These are phyloP conservation scores for Drosophila falleni DNA, from an alignment of 2,888 invertebrate genomes.

Conservation along the genomic window DNA sequence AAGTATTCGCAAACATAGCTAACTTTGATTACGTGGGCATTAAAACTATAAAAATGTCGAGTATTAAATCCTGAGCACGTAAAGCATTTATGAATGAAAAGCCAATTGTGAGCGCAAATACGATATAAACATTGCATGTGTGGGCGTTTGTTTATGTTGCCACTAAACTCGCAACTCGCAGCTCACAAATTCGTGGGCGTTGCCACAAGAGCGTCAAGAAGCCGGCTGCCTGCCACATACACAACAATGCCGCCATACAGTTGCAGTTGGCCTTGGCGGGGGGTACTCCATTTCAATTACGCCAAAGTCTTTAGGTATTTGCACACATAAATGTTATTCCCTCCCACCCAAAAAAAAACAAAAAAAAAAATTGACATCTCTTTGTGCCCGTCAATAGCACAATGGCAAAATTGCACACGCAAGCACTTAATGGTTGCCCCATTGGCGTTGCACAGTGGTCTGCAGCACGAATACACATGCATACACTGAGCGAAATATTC, in stretches of 20 bases:
- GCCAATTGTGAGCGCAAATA: slow-evolving; percentile 28
- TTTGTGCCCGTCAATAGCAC: slow-evolving; percentile 7
- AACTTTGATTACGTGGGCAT: not conserved
- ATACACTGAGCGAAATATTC: not conserved
- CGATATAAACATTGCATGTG: slow-evolving; percentile 23
- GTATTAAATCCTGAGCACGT: slow-evolving; percentile 28
- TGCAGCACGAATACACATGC: slow-evolving; percentile 1
- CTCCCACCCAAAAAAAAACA: not conserved
- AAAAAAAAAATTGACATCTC: slow-evolving; percentile 10
- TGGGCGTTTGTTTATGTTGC: slow-evolving; percentile 78
- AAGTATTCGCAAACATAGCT: not conserved
- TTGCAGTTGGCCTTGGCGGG: slow-evolving; percentile 8
- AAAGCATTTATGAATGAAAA: slow-evolving; percentile 56
- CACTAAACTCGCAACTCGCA: not conserved
- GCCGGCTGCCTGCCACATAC: not conserved
- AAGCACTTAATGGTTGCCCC: slow-evolving; percentile 11
- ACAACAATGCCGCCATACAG: slow-evolving; percentile 7
- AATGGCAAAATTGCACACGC: slow-evolving; percentile 1
- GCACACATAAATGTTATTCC: not conserved
- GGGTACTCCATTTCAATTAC: slow-evolving; percentile 10
- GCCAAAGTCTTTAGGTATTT: slow-evolving; percentile 7
- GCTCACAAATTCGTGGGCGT: slow-evolving; percentile 11
- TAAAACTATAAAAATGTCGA: not conserved
- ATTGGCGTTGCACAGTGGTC: slow-evolving; percentile 2
- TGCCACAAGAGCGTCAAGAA: slow-evolving; percentile 1